A percentile compares a stretch with the other conserved stretches of the same genome.
These are phyloP conservation scores for Phthorimaea operculella DNA, from an alignment of 1,140 invertebrate genomes.

Conservation along the genomic window DNA sequence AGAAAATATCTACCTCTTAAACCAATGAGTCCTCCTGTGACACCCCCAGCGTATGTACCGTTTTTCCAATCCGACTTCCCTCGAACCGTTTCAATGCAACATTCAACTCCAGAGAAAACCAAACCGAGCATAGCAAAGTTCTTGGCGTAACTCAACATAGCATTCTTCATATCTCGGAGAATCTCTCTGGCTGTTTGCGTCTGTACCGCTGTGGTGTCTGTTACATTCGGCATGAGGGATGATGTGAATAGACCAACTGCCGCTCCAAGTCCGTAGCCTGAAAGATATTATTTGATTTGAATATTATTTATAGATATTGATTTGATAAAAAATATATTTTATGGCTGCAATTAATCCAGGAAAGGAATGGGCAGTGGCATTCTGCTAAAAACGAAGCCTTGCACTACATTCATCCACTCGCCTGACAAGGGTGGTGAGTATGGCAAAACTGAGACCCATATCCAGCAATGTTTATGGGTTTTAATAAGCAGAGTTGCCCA, in stretches of 20 bases:
- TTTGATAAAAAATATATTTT: too few species aligned
- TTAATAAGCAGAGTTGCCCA: too few species aligned
- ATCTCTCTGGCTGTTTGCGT: slow-evolving; percentile 87
- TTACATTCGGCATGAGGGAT: slow-evolving; percentile 90
- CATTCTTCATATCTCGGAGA: slow-evolving; percentile 90
- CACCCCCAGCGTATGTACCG: slow-evolving; percentile 92
- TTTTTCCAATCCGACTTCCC: slow-evolving; percentile 97
- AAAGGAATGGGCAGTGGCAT: too few species aligned
- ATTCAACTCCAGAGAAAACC: slow-evolving; percentile 94
- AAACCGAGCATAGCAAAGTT: slow-evolving; percentile 97
- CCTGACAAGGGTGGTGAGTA: too few species aligned
- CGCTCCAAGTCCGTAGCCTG: slow-evolving; percentile 93
- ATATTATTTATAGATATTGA: too few species aligned
- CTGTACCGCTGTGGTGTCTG: slow-evolving; percentile 77
- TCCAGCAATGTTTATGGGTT: too few species aligned
- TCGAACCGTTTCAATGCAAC: slow-evolving; percentile 90
- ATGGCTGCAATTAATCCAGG: too few species aligned
- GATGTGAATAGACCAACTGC: slow-evolving; percentile 96
- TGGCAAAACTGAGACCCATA: too few species aligned
- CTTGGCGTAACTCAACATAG: slow-evolving; percentile 93
- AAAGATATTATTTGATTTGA: slow-evolving; percentile 23
- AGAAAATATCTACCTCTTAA: slow-evolving; percentile 79
- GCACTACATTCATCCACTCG: too few species aligned
- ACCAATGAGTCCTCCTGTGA: slow-evolving; percentile 96
- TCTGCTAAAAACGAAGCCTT: too few species aligned